Percentiles rank a stretch among this genome's conserved stretches.
phyloP scores from a whole-genome alignment of 2,113 vertebrate species.

The Syrrhaptes paradoxus region DNA sequence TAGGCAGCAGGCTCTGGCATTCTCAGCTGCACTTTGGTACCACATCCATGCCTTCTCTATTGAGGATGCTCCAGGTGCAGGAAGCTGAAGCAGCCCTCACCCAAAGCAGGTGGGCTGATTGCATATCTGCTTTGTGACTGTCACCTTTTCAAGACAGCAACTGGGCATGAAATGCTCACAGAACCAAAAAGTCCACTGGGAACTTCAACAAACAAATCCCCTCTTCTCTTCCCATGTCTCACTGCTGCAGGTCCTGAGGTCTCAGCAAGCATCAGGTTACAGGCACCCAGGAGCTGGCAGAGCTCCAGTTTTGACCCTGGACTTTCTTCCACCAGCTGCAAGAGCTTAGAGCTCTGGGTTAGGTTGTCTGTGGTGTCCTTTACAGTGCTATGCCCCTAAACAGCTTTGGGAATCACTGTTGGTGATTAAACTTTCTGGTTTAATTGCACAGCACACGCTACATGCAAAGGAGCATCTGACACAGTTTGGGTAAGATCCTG shows the following conservation, averaged over 20 bases:
- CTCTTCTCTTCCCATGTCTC: background rate
- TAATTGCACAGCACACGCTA: background rate
- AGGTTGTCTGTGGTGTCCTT: background rate
- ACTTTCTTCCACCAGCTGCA: background rate
- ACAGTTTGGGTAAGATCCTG: background rate
- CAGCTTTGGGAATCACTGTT: background rate
- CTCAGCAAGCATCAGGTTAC: fast-evolving
- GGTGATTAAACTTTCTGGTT: too few species aligned
- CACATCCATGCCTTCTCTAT: background rate
- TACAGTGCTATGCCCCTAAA: fast-evolving
- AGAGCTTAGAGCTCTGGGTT: background rate
- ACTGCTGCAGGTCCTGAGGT: background rate
- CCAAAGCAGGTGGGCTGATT: background rate
- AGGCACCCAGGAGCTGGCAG: background rate
- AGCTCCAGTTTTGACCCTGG: background rate
- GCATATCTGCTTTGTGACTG: background rate
- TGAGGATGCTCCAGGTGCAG: background rate
- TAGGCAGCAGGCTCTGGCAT: background rate
- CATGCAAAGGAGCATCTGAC: background rate
- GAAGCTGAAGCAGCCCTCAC: background rate
- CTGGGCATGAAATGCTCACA: background rate
- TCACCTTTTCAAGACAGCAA: background rate
- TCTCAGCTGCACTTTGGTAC: background rate
- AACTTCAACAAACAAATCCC: background rate
- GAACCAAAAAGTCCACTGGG: background rate